Evolutionary conservation across 2,113 vertebrate genomes (phyloP).

Genomic region (Prionailurus bengalensis): DNA sequence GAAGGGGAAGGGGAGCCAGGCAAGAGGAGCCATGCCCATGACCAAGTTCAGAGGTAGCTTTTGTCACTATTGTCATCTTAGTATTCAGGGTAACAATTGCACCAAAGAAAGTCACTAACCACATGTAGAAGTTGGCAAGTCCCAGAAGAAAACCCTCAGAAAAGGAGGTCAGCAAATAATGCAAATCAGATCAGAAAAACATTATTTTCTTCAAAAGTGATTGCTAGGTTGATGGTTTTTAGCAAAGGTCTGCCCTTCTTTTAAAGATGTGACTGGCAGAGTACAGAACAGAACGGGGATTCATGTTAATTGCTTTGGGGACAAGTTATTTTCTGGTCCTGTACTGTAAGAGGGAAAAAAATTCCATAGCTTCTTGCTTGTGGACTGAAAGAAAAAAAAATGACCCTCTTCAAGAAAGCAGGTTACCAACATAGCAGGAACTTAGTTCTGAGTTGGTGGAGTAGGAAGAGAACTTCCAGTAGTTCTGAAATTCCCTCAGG

Average conservation of each 20-base stretch:
- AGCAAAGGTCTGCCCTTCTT: background rate
- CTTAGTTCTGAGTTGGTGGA: background rate
- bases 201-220: background rate
- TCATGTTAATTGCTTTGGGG: background rate
- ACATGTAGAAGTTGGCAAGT: background rate
- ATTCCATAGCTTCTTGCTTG: background rate
- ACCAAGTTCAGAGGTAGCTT: background rate
- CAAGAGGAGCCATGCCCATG: background rate
- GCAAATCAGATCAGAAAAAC: background rate
- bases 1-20: background rate
- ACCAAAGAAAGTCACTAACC: background rate
- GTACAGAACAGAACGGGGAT: background rate
- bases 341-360: background rate
- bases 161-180: background rate
- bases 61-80: background rate
- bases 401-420: background rate
- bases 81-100: background rate
- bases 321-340: background rate
- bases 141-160: background rate
- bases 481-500: background rate
- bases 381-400: background rate
- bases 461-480: background rate
- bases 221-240: background rate
- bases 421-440: background rate
- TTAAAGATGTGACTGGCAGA: background rate